Conservation (phyloP, 2,888 invertebrate species). For the Heliconius hortense region DNA sequence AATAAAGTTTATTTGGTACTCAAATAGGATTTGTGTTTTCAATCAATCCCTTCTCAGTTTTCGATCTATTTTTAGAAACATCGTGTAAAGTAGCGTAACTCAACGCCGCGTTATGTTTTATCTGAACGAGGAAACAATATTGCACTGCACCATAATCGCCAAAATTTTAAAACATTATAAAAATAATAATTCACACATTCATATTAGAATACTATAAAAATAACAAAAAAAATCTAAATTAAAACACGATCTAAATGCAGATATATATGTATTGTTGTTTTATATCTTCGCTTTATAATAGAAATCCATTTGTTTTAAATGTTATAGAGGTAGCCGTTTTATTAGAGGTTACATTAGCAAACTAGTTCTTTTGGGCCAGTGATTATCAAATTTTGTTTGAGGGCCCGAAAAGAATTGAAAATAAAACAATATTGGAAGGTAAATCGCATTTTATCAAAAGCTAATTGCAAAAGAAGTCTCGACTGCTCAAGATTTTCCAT, state of each 20-base stretch:
- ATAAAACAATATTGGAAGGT: background rate
- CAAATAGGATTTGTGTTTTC: background rate
- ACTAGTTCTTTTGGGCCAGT: slow-evolving; percentile 38
- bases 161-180: background rate
- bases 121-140: background rate
- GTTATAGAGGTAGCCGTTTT: slow-evolving; percentile 25
- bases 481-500: no score
- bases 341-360: slow-evolving; percentile 32
- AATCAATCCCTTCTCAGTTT: background rate
- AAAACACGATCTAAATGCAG: slow-evolving; percentile 7
- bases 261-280: slow-evolving; percentile 5
- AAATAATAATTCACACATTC: background rate
- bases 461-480: no score
- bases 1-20: background rate
- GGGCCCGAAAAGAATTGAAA: background rate
- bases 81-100: no score
- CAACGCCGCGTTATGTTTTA: background rate
- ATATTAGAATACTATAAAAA: background rate
- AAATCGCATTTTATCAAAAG: no score
- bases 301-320: slow-evolving; percentile 27
- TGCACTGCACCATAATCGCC: background rate
- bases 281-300: slow-evolving; percentile 11
- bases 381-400: background rate
- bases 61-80: no score
- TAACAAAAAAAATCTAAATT: slow-evolving; percentile 8